These are phyloP conservation scores for Pharmacophagus antenor DNA, from an alignment of 2,888 invertebrate species.

Conservation along the genomic window DNA sequence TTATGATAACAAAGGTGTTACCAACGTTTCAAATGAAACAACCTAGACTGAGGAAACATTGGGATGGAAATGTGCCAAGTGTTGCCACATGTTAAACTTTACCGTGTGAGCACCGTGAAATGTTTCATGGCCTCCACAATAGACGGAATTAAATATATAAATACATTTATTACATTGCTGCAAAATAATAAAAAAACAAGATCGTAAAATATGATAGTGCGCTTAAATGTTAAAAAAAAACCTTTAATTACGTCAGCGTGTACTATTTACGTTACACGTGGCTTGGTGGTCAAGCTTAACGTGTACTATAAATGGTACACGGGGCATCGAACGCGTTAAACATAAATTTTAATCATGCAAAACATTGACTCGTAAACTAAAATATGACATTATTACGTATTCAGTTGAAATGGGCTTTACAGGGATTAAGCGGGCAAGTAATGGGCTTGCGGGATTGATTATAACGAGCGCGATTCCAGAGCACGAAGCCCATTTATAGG, in stretches of 20 bases:
- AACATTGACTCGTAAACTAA: slow-evolving; percentile 9
- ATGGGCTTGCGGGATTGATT: slow-evolving; percentile 37
- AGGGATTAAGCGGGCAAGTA: slow-evolving; percentile 40
- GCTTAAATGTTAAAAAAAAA: too few species aligned
- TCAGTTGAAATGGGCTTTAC: slow-evolving; percentile 44
- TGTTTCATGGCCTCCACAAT: neutral
- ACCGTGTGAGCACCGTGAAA: neutral
- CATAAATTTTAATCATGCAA: neutral
- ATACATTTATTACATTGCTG: too few species aligned
- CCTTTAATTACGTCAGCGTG: too few species aligned
- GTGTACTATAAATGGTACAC: too few species aligned
- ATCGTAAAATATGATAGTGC: too few species aligned
- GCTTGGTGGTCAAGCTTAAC: too few species aligned
- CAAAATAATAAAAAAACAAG: too few species aligned
- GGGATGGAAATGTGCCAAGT: slow-evolving; percentile 22
- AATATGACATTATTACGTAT: slow-evolving; percentile 37
- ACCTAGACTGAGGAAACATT: slow-evolving; percentile 20
- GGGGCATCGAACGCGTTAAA: neutral
- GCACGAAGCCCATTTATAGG: slow-evolving; percentile 33
- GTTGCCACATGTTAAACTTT: slow-evolving; percentile 4
- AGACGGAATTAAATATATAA: neutral
- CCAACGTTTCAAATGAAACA: neutral
- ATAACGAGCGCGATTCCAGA: slow-evolving; percentile 22
- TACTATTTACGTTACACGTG: too few species aligned
- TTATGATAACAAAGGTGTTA: slow-evolving; percentile 5